phyloP scores from a whole-genome alignment of 2,888 invertebrate species.

The Pollenia labialis region DNA sequence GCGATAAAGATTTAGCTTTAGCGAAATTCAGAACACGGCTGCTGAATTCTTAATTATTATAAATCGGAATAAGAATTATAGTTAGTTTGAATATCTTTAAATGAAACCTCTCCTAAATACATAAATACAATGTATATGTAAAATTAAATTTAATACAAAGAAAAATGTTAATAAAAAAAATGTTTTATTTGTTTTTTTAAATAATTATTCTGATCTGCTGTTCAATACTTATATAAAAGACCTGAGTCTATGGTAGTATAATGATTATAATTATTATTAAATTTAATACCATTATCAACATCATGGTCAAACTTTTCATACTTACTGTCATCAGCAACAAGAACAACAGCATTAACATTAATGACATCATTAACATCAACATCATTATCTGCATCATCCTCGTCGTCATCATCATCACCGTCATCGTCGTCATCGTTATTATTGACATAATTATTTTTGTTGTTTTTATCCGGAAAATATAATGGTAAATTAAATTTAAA shows the following conservation, averaged over 20 bases:
- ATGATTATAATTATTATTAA: slow-evolving; percentile 70
- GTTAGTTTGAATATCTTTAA: background rate
- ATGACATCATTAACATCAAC: slow-evolving; percentile 16
- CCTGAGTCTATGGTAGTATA: slow-evolving; percentile 70
- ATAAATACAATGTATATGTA: background rate
- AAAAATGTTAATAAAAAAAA: slow-evolving; percentile 24
- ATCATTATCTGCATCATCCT: slow-evolving; percentile 10
- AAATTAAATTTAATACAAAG: slow-evolving; percentile 14
- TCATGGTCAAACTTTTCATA: slow-evolving; percentile 43
- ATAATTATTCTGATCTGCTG: slow-evolving; percentile 33
- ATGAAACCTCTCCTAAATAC: background rate
- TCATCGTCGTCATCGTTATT: slow-evolving; percentile 54
- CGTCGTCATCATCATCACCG: slow-evolving; percentile 13
- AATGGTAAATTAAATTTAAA: slow-evolving; percentile 72
- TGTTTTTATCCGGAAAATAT: slow-evolving; percentile 72
- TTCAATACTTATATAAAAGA: slow-evolving; percentile 68
- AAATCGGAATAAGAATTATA: too few species aligned
- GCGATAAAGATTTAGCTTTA: too few species aligned
- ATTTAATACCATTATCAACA: slow-evolving; percentile 66
- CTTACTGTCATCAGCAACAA: slow-evolving; percentile 27
- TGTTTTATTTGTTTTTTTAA: slow-evolving; percentile 13
- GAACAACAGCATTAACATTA: slow-evolving; percentile 49
- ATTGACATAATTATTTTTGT: slow-evolving; percentile 61
- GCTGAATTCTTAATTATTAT: too few species aligned
- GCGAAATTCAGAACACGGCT: too few species aligned